Evolutionary conservation across 2,797 vertebrate species (phyloP).

Genomic region (Taenioides sp.): DNA sequence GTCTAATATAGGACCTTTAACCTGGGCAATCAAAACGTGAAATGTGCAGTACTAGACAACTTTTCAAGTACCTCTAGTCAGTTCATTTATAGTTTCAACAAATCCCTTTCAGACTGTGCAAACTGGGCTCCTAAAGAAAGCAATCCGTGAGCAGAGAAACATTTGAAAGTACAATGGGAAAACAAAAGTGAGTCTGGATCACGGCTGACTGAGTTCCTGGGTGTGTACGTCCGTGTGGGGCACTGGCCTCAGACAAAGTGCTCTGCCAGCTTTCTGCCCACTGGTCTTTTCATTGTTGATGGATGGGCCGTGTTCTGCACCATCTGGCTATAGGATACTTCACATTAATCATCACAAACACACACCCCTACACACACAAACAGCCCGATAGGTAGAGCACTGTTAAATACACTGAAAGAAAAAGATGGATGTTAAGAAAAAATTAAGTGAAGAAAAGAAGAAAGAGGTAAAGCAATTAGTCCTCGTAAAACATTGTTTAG

Average conservation of each 20-base stretch:
- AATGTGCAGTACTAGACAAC: neutral
- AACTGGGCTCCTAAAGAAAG: neutral
- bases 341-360: constrained; percentile 74
- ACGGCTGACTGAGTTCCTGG: constrained; percentile 45
- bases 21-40: too few relatives aligned
- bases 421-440: constrained; percentile 8
- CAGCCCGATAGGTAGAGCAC: constrained; percentile 15
- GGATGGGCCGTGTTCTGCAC: constrained; percentile 73
- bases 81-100: neutral
- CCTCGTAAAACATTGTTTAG: constrained; percentile 67
- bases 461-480: constrained; percentile 45
- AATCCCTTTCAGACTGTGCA: constrained; percentile 6
- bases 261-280: constrained; percentile 74
- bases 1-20: too few relatives aligned
- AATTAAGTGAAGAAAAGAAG: constrained; percentile 10
- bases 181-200: constrained; percentile 43
- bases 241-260: constrained; percentile 71
- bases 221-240: constrained; percentile 55
- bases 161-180: constrained; percentile 17
- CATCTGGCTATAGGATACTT: constrained; percentile 76
- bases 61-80: neutral
- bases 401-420: constrained; percentile 22
- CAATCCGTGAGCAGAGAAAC: neutral
- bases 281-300: constrained; percentile 78
- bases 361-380: constrained; percentile 31